Base-by-base conservation (phyloP, 1,140 invertebrate species). In the Ridgeia piscesae region DNA sequence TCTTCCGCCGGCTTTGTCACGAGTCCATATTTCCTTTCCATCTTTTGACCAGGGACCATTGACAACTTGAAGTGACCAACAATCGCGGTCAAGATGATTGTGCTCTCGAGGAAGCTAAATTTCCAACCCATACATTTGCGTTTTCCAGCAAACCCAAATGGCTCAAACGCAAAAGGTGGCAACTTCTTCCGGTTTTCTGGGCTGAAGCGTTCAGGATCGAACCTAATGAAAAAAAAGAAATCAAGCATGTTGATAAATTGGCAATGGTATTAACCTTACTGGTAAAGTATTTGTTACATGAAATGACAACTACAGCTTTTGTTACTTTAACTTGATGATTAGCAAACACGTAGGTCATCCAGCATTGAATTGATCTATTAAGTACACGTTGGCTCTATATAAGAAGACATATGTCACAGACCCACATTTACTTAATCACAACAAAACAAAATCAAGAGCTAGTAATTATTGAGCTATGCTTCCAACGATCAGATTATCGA, bases 81-180 rank as follows among this genome's bases (percentile, higher is more conserved):
- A 42, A 11, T 42, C 42, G 42, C 42, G 4, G 11, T 11, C 4
- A 42, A 6, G 42, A 42, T 42, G 42, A 42, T 42, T 34, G 93
- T 89, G 21, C 93, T 92, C 92, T 95, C 94, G 27, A 92, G 33
- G 91, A 94, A 94, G n/a, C 94, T 93, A 93, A 95, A 94, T 89
- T 93, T 92, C 89, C 94, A 93, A 0, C 94, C 95, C 35, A 95
- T 95, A 93, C 95, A 95, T 27, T 93, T 92, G 50, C 95, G 93
- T 92, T 95, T 95, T 0, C 95, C 95, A 92, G 94, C 95, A 95
- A 95, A 95, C 42, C 95, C 95, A 94, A 95, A 96, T 34, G 95
- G 95, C 50, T 93, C 77, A 92, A 95, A 96, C 9, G 94, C 93
- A 34, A 94, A 92, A 1, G 93, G 0, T 89, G 94, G 94, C 91